Conservation (phyloP, 2,797 vertebrate genomes). For the Falco columbarius region DNA sequence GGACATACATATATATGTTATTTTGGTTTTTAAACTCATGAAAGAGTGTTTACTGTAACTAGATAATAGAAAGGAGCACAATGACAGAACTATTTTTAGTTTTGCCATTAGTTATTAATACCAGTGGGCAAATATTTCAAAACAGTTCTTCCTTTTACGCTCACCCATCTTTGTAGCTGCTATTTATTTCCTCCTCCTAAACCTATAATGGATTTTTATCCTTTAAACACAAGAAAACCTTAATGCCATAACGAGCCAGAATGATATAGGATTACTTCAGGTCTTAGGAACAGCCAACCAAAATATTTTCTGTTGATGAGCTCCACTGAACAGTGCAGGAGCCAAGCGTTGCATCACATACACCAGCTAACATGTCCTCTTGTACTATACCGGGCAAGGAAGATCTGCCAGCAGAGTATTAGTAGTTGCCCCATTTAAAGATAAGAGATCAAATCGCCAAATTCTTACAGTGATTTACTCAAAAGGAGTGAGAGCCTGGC, state of each 20-base stretch:
- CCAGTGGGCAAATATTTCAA: background rate
- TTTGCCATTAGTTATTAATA: background rate
- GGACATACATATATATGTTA: background rate
- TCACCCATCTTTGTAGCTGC: background rate
- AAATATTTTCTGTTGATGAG: conserved; percentile 56
- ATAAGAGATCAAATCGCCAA: conserved; percentile 5
- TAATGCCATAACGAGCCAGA: background rate
- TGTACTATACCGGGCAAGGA: background rate
- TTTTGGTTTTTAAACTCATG: background rate
- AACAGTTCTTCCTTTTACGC: background rate
- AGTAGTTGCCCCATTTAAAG: background rate
- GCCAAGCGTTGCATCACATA: background rate
- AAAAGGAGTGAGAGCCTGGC: background rate
- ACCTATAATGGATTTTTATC: background rate
- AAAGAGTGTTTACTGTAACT: background rate
- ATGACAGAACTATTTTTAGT: background rate
- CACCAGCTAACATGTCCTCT: background rate
- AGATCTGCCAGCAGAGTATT: conserved; percentile 9
- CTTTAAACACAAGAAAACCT: background rate
- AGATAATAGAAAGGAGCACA: background rate
- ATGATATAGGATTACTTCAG: conserved; percentile 2
- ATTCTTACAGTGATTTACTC: background rate
- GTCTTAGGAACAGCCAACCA: conserved; percentile 27
- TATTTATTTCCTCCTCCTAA: background rate
- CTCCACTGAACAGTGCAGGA: background rate